Percentiles rank a stretch among this genome's conserved stretches.
Conservation (phyloP, 2,888 invertebrate genomes). For the Trichacis sp. region DNA sequence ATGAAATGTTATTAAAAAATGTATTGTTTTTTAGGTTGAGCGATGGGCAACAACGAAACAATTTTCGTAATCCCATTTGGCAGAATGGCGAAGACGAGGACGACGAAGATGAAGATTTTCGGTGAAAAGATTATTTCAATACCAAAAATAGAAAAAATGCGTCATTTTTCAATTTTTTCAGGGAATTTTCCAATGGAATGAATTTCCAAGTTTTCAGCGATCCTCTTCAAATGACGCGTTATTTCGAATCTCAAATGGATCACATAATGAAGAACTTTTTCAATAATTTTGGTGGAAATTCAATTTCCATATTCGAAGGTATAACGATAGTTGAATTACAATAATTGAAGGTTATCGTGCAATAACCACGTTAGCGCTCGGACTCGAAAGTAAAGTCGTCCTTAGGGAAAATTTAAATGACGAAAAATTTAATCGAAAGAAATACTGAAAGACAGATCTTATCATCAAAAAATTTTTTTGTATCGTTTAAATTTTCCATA, state of each 20-base stretch:
- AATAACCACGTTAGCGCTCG: too few relatives aligned
- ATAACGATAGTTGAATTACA: too few relatives aligned
- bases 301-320: slow-evolving; percentile 6
- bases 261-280: slow-evolving; percentile 71
- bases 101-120: slow-evolving; percentile 57
- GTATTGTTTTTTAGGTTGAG: background rate
- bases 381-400: too few relatives aligned
- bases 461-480: too few relatives aligned
- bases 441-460: too few relatives aligned
- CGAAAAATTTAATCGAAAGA: too few relatives aligned
- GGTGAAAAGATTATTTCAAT: slow-evolving; percentile 52
- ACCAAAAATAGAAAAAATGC: background rate
- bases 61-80: slow-evolving; percentile 64
- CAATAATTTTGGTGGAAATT: slow-evolving; percentile 48
- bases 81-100: slow-evolving; percentile 60
- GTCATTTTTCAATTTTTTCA: slow-evolving; percentile 8
- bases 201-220: slow-evolving; percentile 73
- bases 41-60: slow-evolving; percentile 44
- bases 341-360: too few relatives aligned
- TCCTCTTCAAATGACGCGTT: slow-evolving; percentile 74
- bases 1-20: too few relatives aligned
- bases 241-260: slow-evolving; percentile 75
- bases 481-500: too few relatives aligned
- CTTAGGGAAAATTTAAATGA: too few relatives aligned
- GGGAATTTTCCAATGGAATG: slow-evolving; percentile 17